These are phyloP conservation scores for Syngnathoides biaculeatus DNA, from an alignment of 2,113 vertebrate species.

Conservation along the genomic window DNA sequence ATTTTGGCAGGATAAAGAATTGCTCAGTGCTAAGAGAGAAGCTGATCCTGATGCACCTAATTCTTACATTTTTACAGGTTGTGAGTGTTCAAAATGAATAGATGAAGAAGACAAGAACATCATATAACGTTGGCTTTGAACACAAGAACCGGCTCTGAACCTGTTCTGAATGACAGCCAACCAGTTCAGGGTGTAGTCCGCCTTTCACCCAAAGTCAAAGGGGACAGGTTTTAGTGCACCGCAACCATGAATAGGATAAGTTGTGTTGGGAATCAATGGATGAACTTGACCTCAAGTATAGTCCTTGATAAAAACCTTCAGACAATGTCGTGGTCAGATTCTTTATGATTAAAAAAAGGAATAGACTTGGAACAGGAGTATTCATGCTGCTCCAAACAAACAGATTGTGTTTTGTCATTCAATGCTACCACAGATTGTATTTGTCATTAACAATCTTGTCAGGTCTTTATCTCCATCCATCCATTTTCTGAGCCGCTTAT, in stretches of 20 bases:
- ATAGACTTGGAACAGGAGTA: background rate
- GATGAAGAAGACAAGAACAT: constrained; percentile 17
- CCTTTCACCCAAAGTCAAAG: too few relatives aligned
- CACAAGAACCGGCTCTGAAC: background rate
- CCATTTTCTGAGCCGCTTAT: too few relatives aligned
- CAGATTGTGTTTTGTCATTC: background rate
- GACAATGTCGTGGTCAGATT: background rate
- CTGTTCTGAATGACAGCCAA: too few relatives aligned
- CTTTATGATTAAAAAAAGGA: constrained; percentile 2
- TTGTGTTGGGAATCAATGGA: too few relatives aligned
- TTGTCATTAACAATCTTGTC: too few relatives aligned
- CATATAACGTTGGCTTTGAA: constrained; percentile 22
- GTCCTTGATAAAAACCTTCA: background rate
- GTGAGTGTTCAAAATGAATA: constrained; percentile 17
- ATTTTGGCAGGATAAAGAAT: constrained; percentile 70
- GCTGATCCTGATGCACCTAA: constrained; percentile 52
- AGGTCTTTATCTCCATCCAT: too few relatives aligned
- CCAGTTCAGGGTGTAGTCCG: too few relatives aligned
- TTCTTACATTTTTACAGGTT: constrained; percentile 50
- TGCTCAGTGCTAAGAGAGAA: constrained; percentile 43
- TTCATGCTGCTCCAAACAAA: background rate
- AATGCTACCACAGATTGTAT: too few relatives aligned
- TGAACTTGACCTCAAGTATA: constrained; percentile 6
- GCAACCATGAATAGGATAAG: too few relatives aligned
- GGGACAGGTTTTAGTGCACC: too few relatives aligned